Evolutionary conservation across 2,888 invertebrate species (phyloP).

Genomic region (Oscheius sp.): DNA sequence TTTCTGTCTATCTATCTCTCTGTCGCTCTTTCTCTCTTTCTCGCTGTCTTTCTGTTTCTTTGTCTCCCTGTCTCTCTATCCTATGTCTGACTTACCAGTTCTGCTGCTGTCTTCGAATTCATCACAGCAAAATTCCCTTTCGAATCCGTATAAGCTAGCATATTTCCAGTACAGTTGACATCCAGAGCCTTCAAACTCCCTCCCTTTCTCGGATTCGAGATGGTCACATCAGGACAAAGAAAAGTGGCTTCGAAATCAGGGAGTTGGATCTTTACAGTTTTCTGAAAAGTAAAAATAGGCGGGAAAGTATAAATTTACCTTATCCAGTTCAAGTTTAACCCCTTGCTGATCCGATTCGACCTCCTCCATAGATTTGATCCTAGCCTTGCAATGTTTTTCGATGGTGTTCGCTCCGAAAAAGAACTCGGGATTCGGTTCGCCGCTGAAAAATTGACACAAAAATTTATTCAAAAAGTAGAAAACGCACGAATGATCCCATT

Average conservation of each 20-base stretch:
- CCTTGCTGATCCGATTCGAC: neutral
- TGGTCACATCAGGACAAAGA: constrained; percentile 2
- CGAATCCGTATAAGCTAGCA: constrained; percentile 5
- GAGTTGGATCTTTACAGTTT: constrained; percentile 2
- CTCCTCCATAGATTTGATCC: neutral
- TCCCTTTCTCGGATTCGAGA: constrained; percentile 6
- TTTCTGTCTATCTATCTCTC: neutral
- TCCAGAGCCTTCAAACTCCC: constrained; percentile 11
- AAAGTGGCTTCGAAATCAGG: constrained; percentile 15
- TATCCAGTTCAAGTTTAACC: constrained; percentile 3
- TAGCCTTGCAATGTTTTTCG: neutral
- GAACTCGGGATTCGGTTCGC: neutral
- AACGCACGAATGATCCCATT: constrained; percentile 6
- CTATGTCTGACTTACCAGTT: constrained; percentile 12
- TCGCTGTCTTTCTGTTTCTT: neutral
- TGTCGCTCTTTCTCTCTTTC: neutral
- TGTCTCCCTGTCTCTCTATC: neutral
- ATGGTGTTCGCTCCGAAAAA: neutral
- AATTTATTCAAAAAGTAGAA: too few species aligned
- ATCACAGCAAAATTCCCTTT: constrained; percentile 12
- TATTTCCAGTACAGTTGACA: constrained; percentile 23
- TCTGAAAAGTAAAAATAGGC: neutral
- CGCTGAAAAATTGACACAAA: neutral
- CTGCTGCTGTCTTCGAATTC: constrained; percentile 1
- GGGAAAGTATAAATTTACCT: neutral